These are phyloP conservation scores for Chrysomallon squamiferum DNA, from an alignment of 1,140 invertebrate species.

Conservation along the genomic window DNA sequence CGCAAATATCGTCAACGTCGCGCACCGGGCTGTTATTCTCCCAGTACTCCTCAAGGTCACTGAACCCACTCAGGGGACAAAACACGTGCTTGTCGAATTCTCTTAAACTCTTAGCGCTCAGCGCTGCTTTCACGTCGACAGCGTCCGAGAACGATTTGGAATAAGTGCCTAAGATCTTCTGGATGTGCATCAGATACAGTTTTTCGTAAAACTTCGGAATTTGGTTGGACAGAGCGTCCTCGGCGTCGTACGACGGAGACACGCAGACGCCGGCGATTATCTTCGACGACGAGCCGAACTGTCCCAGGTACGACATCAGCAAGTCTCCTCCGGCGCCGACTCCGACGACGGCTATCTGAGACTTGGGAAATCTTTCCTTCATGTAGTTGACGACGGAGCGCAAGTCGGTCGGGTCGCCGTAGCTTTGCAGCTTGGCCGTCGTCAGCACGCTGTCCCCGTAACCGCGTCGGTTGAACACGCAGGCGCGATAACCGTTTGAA, in stretches of 20 bases:
- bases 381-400: conserved; percentile 45
- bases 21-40: conserved; percentile 53
- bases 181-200: conserved; percentile 30
- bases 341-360: conserved; percentile 41
- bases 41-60: conserved; percentile 49
- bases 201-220: conserved; percentile 35
- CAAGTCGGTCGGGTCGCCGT: conserved; percentile 42
- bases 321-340: conserved; percentile 48
- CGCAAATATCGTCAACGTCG: conserved; percentile 54
- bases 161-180: conserved; percentile 34
- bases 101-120: conserved; percentile 25
- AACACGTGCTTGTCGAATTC: conserved; percentile 39
- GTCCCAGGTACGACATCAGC: conserved; percentile 54
- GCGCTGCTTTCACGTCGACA: conserved; percentile 30
- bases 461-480: conserved; percentile 54
- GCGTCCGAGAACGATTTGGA: conserved; percentile 25
- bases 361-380: conserved; percentile 32
- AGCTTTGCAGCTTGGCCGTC: conserved; percentile 44
- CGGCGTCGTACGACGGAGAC: conserved; percentile 47
- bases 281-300: conserved; percentile 53
- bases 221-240: conserved; percentile 26
- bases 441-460: conserved; percentile 43
- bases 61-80: conserved; percentile 37
- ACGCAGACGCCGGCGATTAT: conserved; percentile 46
- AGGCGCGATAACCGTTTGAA: conserved; percentile 41